Evolutionary conservation across 2,888 invertebrate species (phyloP).

Genomic region (Oeneis ivallda): DNA sequence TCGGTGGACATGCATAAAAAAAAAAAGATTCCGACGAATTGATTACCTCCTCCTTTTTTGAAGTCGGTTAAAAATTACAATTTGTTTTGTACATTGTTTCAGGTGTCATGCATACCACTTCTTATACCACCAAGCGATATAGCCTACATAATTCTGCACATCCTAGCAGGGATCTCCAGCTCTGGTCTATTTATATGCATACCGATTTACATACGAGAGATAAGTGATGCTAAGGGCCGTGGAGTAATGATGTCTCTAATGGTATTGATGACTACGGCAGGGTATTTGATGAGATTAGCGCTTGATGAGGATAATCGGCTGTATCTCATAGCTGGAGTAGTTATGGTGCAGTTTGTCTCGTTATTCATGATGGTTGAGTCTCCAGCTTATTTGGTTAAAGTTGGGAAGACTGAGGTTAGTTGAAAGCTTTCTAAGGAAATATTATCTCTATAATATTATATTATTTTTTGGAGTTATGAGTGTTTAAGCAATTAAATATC

Average conservation of each 20-base stretch:
- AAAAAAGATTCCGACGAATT: no score
- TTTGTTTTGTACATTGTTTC: constrained; percentile 40
- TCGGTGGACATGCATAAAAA: no score
- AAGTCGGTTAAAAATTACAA: not conserved
- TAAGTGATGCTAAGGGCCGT: constrained; percentile 48
- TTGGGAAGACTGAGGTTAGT: constrained; percentile 59
- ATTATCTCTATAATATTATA: no score
- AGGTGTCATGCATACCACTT: constrained; percentile 63
- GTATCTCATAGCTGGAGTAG: constrained; percentile 56
- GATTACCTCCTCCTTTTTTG: no score
- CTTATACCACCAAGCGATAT: constrained; percentile 50
- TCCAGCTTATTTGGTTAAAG: constrained; percentile 62
- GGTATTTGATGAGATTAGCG: constrained; percentile 56
- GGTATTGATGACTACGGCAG: constrained; percentile 55
- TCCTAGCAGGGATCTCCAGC: constrained; percentile 58
- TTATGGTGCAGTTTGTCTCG: constrained; percentile 55
- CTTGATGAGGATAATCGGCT: constrained; percentile 52
- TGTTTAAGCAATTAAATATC: no score
- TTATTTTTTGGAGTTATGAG: no score
- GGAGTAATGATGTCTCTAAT: constrained; percentile 53
- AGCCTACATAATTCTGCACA: constrained; percentile 52
- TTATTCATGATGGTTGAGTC: constrained; percentile 59
- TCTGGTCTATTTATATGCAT: constrained; percentile 61
- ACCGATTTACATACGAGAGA: constrained; percentile 62
- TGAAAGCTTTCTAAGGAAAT: not conserved